Base-by-base conservation (phyloP, 2,797 vertebrate genomes). In the Microchirus variegatus region DNA sequence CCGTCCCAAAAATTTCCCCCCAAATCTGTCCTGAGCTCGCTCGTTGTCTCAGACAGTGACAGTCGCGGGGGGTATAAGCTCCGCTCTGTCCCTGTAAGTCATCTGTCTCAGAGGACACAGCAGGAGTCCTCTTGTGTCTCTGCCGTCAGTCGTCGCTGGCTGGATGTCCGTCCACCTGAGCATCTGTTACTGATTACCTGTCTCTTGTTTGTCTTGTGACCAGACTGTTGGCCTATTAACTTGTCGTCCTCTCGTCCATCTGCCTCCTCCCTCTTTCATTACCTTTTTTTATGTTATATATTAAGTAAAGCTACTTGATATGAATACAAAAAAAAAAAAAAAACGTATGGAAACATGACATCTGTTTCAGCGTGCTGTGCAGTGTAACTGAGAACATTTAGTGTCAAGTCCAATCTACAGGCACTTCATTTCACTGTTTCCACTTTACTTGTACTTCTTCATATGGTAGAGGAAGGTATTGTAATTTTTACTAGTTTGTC, bases 71-170 rank as follows among this genome's bases (percentile, higher is more conserved):
- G 83, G 71, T 73, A 52, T 87, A 82, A 86, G 86, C 87, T 74
- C 19, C 55, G 63, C 78, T 80, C 80, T 38, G 71, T 81, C 74
- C 68, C 54, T 72, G 58, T 89, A 86, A 90, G 84, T 87, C 71
- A 77, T 84, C 84, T 86, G 90, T 88, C 84, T 89, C 79, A 35
- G 22, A 50, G 53, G 19, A 70, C 79, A 42, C 87, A 82, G 83
- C 72, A 8, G 84, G 90, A 72, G 70, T 80, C 54, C 75, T 75
- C 70, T 43, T 11, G 59, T 63, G 35, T 64, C 57, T 58, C 75
- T 67, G 18, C 63, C 38, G 67, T 59, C 73, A 52, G 62, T 72
- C 46, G 54, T 74, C 43, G 1, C 51, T 14, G 52, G 52, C 59
- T 68, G 44, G 31, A 31, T 31, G 31, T 51, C 57, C 44, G 62